Conservation (phyloP, 2,888 invertebrate genomes). For the Theretra japonica region DNA sequence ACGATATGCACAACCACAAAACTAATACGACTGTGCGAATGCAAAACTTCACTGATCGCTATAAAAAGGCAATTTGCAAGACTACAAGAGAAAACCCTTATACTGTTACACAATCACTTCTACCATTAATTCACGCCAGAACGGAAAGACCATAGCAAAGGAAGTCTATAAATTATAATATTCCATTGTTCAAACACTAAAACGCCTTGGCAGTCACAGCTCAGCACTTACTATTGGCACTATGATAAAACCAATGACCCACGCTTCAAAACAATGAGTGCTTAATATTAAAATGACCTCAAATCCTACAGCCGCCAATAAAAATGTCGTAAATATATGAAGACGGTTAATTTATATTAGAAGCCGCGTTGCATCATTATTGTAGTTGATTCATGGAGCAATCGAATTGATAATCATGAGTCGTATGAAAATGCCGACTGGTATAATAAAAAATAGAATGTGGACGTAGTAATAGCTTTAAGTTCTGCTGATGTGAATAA, state of each 20-base stretch:
- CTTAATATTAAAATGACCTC: conserved; percentile 48
- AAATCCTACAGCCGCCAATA: conserved; percentile 40
- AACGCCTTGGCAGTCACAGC: conserved; percentile 36
- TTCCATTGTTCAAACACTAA: conserved; percentile 35
- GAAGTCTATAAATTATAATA: conserved; percentile 31
- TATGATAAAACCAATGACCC: conserved; percentile 37
- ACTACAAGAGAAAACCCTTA: no score
- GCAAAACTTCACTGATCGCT: no score
- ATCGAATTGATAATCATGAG: not conserved
- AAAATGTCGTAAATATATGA: conserved; percentile 58
- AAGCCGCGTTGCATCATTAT: conserved; percentile 34
- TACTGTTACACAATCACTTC: not conserved
- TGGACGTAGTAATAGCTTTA: no score
- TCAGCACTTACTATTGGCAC: conserved; percentile 37
- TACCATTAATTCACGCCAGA: not conserved
- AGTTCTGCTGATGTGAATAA: not conserved
- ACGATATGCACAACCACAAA: no score
- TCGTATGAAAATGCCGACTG: not conserved
- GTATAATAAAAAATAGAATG: not conserved
- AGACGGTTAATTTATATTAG: conserved; percentile 60
- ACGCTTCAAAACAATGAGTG: conserved; percentile 45
- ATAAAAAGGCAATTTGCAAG: no score
- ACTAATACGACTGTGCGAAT: no score
- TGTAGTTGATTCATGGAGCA: not conserved
- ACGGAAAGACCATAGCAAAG: conserved; percentile 25